A percentile compares a stretch with the other conserved stretches of the same genome.
Evolutionary conservation across 2,113 vertebrate genomes (phyloP).

Genomic region (Plectropomus leopardus): DNA sequence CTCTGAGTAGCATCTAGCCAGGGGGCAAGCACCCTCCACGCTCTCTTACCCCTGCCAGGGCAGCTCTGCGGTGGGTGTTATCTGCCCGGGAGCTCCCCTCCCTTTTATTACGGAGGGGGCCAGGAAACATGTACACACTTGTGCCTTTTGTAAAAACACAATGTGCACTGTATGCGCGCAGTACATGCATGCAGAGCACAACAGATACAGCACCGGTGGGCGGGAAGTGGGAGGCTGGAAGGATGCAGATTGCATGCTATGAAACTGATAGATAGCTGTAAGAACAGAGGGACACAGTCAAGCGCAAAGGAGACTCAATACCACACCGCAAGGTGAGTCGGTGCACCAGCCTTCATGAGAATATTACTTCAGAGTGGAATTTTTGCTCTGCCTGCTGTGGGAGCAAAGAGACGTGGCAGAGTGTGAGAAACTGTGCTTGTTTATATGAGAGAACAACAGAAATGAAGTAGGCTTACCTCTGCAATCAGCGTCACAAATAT

Average conservation of each 20-base stretch:
- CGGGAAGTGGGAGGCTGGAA: slow-evolving; percentile 77
- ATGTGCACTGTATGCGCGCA: slow-evolving; percentile 35
- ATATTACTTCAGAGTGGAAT: slow-evolving; percentile 60
- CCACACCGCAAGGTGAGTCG: slow-evolving; percentile 72
- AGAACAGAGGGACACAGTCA: slow-evolving; percentile 76
- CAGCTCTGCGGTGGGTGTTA: slow-evolving; percentile 66
- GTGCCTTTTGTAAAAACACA: slow-evolving; percentile 52
- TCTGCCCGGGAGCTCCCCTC: slow-evolving; percentile 74
- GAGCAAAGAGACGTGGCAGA: slow-evolving; percentile 34
- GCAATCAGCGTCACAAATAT: slow-evolving; percentile 6
- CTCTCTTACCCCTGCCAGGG: slow-evolving; percentile 72
- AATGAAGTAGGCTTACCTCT: slow-evolving; percentile 9
- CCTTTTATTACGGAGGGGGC: slow-evolving; percentile 68
- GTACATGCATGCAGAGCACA: slow-evolving; percentile 53
- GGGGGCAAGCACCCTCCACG: slow-evolving; percentile 71
- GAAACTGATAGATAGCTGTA: slow-evolving; percentile 81
- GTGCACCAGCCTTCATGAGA: slow-evolving; percentile 62
- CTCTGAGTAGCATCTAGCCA: slow-evolving; percentile 71
- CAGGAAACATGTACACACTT: slow-evolving; percentile 55
- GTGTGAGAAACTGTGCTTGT: slow-evolving; percentile 27
- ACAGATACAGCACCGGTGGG: slow-evolving; percentile 72
- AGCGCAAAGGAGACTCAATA: slow-evolving; percentile 76
- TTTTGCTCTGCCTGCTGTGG: slow-evolving; percentile 38
- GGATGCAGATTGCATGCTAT: slow-evolving; percentile 81
- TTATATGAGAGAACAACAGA: neutral